phyloP scores from a whole-genome alignment of 1,140 invertebrate species.

The Probaryconus sp. region DNA sequence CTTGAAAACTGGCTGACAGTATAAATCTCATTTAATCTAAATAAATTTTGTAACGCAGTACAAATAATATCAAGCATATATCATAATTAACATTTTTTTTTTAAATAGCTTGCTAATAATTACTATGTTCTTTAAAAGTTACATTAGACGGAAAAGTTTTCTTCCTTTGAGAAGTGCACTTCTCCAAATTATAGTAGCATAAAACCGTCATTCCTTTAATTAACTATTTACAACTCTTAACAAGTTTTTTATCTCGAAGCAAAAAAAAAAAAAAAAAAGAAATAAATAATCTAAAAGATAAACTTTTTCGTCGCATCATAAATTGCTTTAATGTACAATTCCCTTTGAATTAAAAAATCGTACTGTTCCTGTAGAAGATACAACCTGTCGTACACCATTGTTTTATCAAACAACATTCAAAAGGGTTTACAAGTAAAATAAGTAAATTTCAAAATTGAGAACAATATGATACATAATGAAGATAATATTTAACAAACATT shows the following conservation, averaged over 20 bases:
- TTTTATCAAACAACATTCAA: constrained; percentile 17
- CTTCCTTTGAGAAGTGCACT: background rate
- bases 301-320: constrained; percentile 21
- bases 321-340: constrained; percentile 39
- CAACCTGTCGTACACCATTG: constrained; percentile 42
- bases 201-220: constrained; percentile 29
- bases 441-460: background rate
- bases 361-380: constrained; percentile 18
- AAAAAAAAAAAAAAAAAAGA: constrained; percentile 17
- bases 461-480: too few relatives aligned
- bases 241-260: constrained; percentile 31
- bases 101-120: too few relatives aligned
- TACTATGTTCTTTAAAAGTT: too few relatives aligned
- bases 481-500: too few relatives aligned
- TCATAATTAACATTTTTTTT: too few relatives aligned
- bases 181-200: constrained; percentile 3
- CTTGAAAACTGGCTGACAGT: too few relatives aligned
- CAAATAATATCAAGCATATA: too few relatives aligned
- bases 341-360: constrained; percentile 55
- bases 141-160: background rate
- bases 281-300: constrained; percentile 41
- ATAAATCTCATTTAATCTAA: too few relatives aligned
- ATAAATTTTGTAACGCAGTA: too few relatives aligned
- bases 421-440: constrained; percentile 28
- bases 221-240: constrained; percentile 36